Conservation (phyloP, 2,113 vertebrate species). For the Nesoenas mayeri region DNA sequence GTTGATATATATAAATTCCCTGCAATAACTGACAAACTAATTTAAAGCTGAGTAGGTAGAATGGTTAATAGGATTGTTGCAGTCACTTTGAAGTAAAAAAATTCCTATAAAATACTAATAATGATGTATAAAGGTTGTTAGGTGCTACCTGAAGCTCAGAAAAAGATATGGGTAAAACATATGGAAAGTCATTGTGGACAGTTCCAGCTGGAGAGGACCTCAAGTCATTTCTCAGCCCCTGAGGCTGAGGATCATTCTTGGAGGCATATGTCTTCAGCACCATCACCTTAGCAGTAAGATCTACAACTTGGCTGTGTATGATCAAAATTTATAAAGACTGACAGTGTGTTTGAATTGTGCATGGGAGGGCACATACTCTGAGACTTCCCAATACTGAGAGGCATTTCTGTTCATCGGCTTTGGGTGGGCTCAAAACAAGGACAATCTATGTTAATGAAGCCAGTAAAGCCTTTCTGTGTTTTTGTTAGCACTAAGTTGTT, state of each 20-base stretch:
- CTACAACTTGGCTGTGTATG: neutral
- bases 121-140: neutral
- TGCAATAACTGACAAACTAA: neutral
- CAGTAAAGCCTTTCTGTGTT: neutral
- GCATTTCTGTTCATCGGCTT: neutral
- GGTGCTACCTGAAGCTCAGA: neutral
- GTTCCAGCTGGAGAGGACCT: neutral
- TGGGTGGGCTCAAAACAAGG: neutral
- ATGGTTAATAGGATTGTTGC: neutral
- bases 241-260: neutral
- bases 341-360: neutral
- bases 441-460: neutral
- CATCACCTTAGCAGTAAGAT: rapidly evolving
- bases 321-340: neutral
- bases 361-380: neutral
- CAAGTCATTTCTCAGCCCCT: neutral
- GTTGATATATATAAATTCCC: neutral
- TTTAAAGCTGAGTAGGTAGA: neutral
- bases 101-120: neutral
- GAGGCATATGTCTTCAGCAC: neutral
- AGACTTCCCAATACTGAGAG: neutral
- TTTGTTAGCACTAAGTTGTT: neutral
- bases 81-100: neutral
- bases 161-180: neutral
- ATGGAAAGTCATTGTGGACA: neutral